phyloP scores from a whole-genome alignment of 2,113 vertebrate genomes.

The Neopipo cinnamomea region DNA sequence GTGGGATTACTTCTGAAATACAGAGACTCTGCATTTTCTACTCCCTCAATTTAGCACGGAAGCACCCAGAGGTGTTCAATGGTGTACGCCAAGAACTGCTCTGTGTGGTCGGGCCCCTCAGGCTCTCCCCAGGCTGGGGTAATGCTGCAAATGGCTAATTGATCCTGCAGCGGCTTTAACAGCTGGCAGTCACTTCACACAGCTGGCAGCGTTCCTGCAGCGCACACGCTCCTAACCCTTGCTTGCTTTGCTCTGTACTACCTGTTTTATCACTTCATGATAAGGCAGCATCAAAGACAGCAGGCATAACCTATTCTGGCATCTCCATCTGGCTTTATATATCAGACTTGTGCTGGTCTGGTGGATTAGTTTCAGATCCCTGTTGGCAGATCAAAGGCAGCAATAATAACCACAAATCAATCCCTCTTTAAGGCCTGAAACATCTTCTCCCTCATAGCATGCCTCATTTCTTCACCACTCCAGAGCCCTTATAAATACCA shows the following conservation, averaged over 20 bases:
- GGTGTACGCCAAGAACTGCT: neutral
- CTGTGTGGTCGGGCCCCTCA: rapidly evolving
- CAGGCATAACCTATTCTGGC: constrained; percentile 43
- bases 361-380: constrained; percentile 53
- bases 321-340: constrained; percentile 38
- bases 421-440: constrained; percentile 36
- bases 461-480: constrained; percentile 9
- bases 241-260: neutral
- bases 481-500: constrained; percentile 14
- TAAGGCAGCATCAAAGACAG: neutral
- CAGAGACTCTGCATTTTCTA: neutral
- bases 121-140: neutral
- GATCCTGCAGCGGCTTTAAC: neutral
- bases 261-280: constrained; percentile 17
- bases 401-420: constrained; percentile 66
- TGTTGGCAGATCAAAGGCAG: constrained; percentile 50
- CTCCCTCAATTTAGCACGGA: neutral
- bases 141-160: neutral
- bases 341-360: constrained; percentile 31
- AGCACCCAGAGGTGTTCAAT: neutral
- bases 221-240: neutral
- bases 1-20: neutral
- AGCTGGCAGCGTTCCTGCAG: neutral
- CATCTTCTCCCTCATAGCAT: neutral
- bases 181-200: neutral